Evolutionary conservation across 1,140 invertebrate genomes (phyloP).

Genomic region (Drosophila santomea): DNA sequence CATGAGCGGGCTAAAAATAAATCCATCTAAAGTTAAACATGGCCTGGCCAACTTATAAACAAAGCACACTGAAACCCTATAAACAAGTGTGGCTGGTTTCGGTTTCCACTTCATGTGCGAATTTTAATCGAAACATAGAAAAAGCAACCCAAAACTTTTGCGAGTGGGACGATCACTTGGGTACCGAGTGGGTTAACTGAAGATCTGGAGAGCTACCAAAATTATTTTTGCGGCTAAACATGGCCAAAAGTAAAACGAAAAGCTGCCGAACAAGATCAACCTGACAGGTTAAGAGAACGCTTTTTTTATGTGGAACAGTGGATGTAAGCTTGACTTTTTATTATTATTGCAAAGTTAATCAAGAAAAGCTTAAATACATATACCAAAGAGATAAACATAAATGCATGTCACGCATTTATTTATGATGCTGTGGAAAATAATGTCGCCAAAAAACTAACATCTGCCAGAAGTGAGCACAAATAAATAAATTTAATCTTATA

Average conservation of each 20-base stretch:
- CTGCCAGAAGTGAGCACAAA: neutral
- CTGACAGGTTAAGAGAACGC: neutral
- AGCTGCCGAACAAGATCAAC: slow-evolving; percentile 13
- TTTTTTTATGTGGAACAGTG: too few species aligned
- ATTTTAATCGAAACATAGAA: slow-evolving; percentile 13
- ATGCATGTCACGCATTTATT: neutral
- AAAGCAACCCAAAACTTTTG: slow-evolving; percentile 13
- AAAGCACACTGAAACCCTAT: slow-evolving; percentile 48
- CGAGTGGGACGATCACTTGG: slow-evolving; percentile 15
- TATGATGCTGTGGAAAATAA: neutral
- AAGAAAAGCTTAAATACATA: too few species aligned
- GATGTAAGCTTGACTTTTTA: too few species aligned
- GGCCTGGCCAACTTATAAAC: slow-evolving; percentile 63
- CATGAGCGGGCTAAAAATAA: slow-evolving; percentile 68
- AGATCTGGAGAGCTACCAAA: neutral
- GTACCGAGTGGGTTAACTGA: neutral
- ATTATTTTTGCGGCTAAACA: neutral
- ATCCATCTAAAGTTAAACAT: slow-evolving; percentile 52
- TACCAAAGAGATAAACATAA: too few species aligned
- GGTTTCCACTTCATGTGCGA: slow-evolving; percentile 18
- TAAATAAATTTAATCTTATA: neutral
- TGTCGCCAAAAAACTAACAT: too few species aligned
- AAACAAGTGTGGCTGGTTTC: slow-evolving; percentile 71
- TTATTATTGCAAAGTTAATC: too few species aligned
- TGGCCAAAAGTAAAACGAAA: neutral